phyloP scores from a whole-genome alignment of 2,888 invertebrate species.

The Cephus nigrinus region DNA sequence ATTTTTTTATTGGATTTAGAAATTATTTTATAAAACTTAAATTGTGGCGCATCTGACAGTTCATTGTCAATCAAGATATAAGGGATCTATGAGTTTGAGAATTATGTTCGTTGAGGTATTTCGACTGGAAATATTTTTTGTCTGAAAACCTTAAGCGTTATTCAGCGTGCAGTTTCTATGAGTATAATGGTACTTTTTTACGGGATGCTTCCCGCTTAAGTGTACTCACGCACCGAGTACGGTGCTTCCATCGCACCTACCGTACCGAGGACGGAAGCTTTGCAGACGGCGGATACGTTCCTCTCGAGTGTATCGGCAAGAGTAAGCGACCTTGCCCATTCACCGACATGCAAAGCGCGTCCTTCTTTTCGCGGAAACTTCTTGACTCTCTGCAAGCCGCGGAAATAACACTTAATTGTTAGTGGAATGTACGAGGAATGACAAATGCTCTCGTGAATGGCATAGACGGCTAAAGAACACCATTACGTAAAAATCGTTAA shows the following conservation, averaged over 20 bases:
- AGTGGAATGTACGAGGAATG: not conserved
- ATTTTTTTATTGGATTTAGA: not conserved
- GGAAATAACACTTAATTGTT: not conserved
- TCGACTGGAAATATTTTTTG: not conserved
- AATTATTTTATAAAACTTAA: not conserved
- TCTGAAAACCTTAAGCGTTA: too few relatives aligned
- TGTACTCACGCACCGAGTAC: not conserved
- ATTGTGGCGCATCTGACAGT: not conserved
- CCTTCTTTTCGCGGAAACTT: slow-evolving; percentile 53
- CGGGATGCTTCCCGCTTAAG: not conserved
- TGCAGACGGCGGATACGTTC: slow-evolving; percentile 46
- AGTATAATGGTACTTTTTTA: not conserved
- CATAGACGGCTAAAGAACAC: not conserved
- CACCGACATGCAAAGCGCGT: slow-evolving; percentile 55
- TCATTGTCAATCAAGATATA: not conserved
- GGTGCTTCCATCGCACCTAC: not conserved
- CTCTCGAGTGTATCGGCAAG: not conserved
- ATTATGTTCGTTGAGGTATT: not conserved
- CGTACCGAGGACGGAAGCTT: slow-evolving; percentile 44
- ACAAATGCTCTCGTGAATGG: not conserved
- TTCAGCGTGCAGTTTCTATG: too few relatives aligned
- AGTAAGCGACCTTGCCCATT: slow-evolving; percentile 54
- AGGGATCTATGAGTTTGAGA: not conserved
- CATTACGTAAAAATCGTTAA: not conserved
- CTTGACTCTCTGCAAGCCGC: slow-evolving; percentile 12